Conservation (phyloP, 2,113 vertebrate species). For the Notothenia coriiceps region DNA sequence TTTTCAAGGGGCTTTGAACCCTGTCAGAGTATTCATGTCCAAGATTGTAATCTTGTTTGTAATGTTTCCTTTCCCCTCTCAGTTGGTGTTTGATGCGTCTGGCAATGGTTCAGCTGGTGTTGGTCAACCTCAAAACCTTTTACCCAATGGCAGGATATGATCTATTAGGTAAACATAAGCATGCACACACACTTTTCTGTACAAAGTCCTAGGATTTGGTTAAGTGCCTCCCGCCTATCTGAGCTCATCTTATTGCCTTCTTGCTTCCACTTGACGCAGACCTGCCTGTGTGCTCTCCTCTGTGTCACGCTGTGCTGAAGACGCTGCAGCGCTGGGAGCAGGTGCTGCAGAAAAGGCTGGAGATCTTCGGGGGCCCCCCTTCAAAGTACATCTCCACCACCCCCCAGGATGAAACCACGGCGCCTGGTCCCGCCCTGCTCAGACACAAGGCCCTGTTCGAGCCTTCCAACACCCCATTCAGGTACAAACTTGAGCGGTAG, state of each 20-base stretch:
- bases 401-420: slow-evolving; percentile 85
- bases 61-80: slow-evolving; percentile 29
- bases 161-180: slow-evolving; percentile 89
- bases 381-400: slow-evolving; percentile 90
- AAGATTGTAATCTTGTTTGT: slow-evolving; percentile 18
- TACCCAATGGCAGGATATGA: slow-evolving; percentile 97
- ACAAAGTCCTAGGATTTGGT: slow-evolving; percentile 11
- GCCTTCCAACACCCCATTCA: slow-evolving; percentile 96
- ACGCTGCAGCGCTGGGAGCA: slow-evolving; percentile 97
- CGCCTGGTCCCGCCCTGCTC: slow-evolving; percentile 93
- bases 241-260: slow-evolving; percentile 27
- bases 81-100: slow-evolving; percentile 99
- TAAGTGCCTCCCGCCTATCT: slow-evolving; percentile 18
- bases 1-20: neutral
- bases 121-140: slow-evolving; percentile 94
- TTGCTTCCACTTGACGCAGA: slow-evolving; percentile 81
- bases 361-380: slow-evolving; percentile 93
- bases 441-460: slow-evolving; percentile 96
- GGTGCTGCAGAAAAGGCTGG: slow-evolving; percentile 92
- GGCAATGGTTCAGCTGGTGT: slow-evolving; percentile 96
- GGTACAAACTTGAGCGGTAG: slow-evolving; percentile 67
- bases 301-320: slow-evolving; percentile 94
- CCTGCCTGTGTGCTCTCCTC: slow-evolving; percentile 94
- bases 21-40: slow-evolving; percentile 2
- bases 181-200: slow-evolving; percentile 9